Conservation (phyloP, 2,113 vertebrate genomes). For the Periophthalmus modestus region DNA sequence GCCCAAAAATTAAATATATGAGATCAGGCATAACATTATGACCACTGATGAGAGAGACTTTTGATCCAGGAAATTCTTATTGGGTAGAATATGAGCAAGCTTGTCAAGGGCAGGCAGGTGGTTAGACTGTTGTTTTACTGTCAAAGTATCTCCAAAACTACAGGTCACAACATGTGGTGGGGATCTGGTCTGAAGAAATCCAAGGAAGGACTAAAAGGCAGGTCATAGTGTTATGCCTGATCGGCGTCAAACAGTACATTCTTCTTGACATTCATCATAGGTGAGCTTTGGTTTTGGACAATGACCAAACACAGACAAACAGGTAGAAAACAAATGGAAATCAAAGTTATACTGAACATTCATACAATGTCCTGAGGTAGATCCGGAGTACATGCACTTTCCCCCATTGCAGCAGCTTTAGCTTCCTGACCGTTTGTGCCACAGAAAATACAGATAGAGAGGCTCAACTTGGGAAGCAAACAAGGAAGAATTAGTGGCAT, state of each 20-base stretch:
- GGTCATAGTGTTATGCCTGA: conserved; percentile 1
- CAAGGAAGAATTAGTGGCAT: conserved; percentile 40
- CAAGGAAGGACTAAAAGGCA: neutral
- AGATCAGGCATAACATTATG: conserved; percentile 4
- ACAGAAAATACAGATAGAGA: conserved; percentile 25
- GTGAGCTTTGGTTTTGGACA: conserved; percentile 76
- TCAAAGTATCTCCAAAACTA: too few species aligned
- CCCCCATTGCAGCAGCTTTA: conserved; percentile 47
- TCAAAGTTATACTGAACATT: conserved; percentile 58
- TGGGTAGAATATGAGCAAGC: neutral
- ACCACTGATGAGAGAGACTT: neutral
- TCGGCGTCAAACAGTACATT: conserved; percentile 70
- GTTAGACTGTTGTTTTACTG: too few species aligned
- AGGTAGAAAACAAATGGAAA: conserved; percentile 60
- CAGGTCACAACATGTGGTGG: too few species aligned
- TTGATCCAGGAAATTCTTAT: neutral
- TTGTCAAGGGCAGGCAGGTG: neutral
- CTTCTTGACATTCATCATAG: conserved; percentile 79
- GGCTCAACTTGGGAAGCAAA: conserved; percentile 44
- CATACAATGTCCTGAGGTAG: conserved; percentile 67
- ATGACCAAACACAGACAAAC: conserved; percentile 60
- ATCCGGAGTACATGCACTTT: conserved; percentile 43
- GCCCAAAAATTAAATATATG: conserved; percentile 72
- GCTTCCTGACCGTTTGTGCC: conserved; percentile 45
- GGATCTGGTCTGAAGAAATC: neutral